phyloP scores from a whole-genome alignment of 2,888 invertebrate genomes.

The Rhagonycha lutea region DNA sequence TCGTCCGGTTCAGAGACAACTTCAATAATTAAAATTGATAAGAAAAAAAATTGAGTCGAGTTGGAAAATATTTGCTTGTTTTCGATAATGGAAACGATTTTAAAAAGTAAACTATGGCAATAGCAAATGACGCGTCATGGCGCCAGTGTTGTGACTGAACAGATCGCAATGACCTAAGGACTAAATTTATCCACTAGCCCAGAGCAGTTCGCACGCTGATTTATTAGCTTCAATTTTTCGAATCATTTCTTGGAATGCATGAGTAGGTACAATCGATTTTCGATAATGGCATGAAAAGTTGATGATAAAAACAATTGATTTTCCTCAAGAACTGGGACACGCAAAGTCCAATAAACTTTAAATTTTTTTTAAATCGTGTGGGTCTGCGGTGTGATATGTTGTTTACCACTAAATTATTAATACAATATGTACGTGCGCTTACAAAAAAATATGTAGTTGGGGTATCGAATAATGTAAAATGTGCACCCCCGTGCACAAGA shows the following conservation, averaged over 20 bases:
- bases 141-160: conserved; percentile 48
- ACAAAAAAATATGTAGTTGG: background rate
- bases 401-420: background rate
- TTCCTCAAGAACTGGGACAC: background rate
- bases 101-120: conserved; percentile 10
- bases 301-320: background rate
- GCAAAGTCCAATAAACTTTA: background rate
- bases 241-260: background rate
- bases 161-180: conserved; percentile 48
- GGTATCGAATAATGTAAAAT: background rate
- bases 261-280: background rate
- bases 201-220: conserved; percentile 25
- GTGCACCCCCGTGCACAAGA: too few relatives aligned
- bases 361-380: background rate
- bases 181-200: conserved; percentile 43
- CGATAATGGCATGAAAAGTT: background rate
- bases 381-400: background rate
- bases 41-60: background rate
- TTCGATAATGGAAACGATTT: background rate
- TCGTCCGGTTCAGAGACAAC: too few relatives aligned
- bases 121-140: conserved; percentile 37
- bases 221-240: conserved; percentile 36
- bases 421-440: background rate
- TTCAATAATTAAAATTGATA: background rate
- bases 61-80: background rate